Base-by-base conservation (phyloP, 2,888 invertebrate genomes). In the Limnephilus marmoratus region DNA sequence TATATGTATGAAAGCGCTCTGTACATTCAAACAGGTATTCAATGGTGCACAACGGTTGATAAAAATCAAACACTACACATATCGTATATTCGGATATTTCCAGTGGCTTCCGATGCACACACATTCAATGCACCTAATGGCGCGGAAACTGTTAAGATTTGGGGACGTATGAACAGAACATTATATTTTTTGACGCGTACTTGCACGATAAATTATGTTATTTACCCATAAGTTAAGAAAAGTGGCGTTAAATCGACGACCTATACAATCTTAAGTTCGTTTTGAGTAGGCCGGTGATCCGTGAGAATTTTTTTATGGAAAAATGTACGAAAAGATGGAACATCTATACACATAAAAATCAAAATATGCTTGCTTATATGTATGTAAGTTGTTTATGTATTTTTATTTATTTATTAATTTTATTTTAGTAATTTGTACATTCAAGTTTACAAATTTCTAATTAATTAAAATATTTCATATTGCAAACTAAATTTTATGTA, bases 31-130 rank as follows among this genome's bases (percentile, higher is more conserved):
- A 83, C 11, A 34, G 37, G 12, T 34, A 41, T 83, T 83, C 83
- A 34, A 68, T 34, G 83, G 34, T 24, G 83, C 83, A 83, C 34
- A 83, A 83, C 0, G 37, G 34, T 41, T 34, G 83, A 83, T 34
- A 83, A 83, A 37, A 83, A 83, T 83, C 83, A 68, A 68, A 24
- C 68, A n/a, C 9, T 68, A 68, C n/a, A 68, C n/a, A 24, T 68
- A 24, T 83, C 83, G 37, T 83, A 9, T 31, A 37, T 83, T 37
- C 29, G 7, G 24, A 83, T 34, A 34, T 83, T 83, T 83, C 37
- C 34, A 41, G 37, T 83, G 37, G 34, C 37, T 83, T 34, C 37
- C 83, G 83, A 37, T 83, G 83, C 83, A 83, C 37, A 83, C 83
- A 83, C 37, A 82, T 82, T 34, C 83, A 9, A 24, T n/a, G 18